phyloP scores from a whole-genome alignment of 2,797 vertebrate genomes.

The Neopelma chrysocephalum region DNA sequence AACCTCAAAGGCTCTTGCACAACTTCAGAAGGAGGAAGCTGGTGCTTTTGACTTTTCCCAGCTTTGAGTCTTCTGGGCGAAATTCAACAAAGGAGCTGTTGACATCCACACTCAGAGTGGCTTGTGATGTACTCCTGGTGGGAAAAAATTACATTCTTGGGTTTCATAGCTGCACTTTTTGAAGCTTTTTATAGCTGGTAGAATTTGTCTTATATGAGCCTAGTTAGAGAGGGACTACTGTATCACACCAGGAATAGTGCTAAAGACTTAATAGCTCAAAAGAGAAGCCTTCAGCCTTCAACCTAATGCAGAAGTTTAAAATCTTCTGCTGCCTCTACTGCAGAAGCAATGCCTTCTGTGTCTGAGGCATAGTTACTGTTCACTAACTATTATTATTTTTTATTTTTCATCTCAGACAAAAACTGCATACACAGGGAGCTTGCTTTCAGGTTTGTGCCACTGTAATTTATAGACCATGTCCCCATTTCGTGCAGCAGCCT shows the following conservation, averaged over 20 bases:
- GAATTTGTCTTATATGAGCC: background rate
- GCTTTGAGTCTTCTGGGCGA: slow-evolving; percentile 32
- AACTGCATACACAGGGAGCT: background rate
- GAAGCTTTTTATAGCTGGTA: background rate
- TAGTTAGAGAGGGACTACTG: background rate
- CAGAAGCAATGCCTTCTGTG: background rate
- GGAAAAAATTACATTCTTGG: background rate
- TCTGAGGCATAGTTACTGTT: background rate
- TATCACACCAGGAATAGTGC: background rate
- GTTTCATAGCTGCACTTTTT: background rate
- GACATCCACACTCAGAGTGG: background rate
- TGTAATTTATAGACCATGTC: background rate
- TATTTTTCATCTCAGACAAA: background rate
- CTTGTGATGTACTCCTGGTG: background rate
- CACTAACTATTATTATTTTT: background rate
- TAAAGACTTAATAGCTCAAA: background rate
- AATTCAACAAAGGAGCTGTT: slow-evolving; percentile 35
- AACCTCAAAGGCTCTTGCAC: slow-evolving; percentile 28
- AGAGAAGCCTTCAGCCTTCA: background rate
- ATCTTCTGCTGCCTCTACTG: background rate
- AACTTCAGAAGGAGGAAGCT: slow-evolving; percentile 28
- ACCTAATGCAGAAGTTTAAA: background rate
- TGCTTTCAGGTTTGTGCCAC: background rate
- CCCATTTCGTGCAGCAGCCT: background rate
- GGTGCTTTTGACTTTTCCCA: slow-evolving; percentile 42